Evolutionary conservation across 2,797 vertebrate species (phyloP), one percentile per base, ranked within the genome.

Genomic region (Acipenser ruthenus): DNA sequence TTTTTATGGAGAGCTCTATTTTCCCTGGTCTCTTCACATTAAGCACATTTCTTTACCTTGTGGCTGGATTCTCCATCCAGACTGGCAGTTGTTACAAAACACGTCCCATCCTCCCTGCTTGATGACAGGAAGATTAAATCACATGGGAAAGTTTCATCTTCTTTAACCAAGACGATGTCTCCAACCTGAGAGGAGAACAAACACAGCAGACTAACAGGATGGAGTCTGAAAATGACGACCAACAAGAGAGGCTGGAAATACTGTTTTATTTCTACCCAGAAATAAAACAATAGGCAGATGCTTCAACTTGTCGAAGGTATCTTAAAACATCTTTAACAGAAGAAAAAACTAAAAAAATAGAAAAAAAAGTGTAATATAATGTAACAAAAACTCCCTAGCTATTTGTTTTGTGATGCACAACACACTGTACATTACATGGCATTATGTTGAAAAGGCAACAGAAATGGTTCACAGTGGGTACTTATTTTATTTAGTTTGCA

Each of bases 21-120:
- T 37, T 37, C 23, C 23, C 23, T 37, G 23, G 23, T 37, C 23
- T 37, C 2, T 37, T 37, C 23, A 37, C 23, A 37, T 37, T 37
- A 37, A 37, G 23, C 23, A 37, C 23, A 47, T 65, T 7, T 23
- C 49, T 11, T 73, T 82, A 96, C 96, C 84, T 99, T 99, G 72
- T 97, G 95, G 84, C 95, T 98, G 49, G 95, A 97, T 80, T 99
- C 96, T 68, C 96, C 96, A 1, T 99, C 96, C 78, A 99, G 80
- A 77, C 96, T 96, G 80, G 96, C 92, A 1, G 96, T 99, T 0
- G 96, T 99, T 66, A 99, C 95, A 8, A 88, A 96, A 80, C 96
- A 98, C 0, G 93, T 97, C 11, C 96, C 96, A 1, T 98, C 95
- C 10, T 84, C 89, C 66, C 93, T 88, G 68, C 90, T 97, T 18